Conservation (phyloP, 2,113 vertebrate genomes). For the Beaufortia kweichowensis region DNA sequence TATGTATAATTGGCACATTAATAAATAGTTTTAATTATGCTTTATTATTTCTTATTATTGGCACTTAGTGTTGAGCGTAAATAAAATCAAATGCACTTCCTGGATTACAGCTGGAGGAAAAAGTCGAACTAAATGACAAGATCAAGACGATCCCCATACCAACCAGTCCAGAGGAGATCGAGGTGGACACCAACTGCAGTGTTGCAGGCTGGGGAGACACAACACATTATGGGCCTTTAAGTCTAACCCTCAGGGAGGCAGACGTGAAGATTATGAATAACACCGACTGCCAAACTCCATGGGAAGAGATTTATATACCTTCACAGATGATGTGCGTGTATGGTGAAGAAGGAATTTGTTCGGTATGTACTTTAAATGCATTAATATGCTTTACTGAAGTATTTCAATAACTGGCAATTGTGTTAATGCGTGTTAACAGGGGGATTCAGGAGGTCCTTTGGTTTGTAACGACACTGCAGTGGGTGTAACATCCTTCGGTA, state of each 20-base stretch:
- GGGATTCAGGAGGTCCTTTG: constrained; percentile 48
- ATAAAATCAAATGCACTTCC: neutral
- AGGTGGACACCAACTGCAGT: neutral
- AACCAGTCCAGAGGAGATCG: neutral
- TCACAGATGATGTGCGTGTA: neutral
- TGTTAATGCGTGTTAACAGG: constrained; percentile 13
- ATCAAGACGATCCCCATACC: neutral
- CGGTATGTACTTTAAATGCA: neutral
- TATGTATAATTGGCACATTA: neutral
- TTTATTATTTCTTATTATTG: neutral
- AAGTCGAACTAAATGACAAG: neutral
- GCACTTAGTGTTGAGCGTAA: too few species aligned
- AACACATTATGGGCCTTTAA: neutral
- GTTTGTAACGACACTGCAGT: constrained; percentile 41
- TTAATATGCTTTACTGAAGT: neutral
- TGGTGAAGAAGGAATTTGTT: neutral
- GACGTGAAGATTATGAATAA: neutral
- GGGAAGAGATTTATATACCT: neutral
- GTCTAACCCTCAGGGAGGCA: neutral
- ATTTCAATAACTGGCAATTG: neutral
- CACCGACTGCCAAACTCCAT: neutral
- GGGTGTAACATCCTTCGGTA: constrained; percentile 40
- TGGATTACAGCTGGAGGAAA: neutral
- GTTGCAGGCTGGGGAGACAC: neutral
- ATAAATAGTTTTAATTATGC: too few species aligned